Conservation (phyloP, 1,140 invertebrate genomes). For the Apocrypta bakeri region DNA sequence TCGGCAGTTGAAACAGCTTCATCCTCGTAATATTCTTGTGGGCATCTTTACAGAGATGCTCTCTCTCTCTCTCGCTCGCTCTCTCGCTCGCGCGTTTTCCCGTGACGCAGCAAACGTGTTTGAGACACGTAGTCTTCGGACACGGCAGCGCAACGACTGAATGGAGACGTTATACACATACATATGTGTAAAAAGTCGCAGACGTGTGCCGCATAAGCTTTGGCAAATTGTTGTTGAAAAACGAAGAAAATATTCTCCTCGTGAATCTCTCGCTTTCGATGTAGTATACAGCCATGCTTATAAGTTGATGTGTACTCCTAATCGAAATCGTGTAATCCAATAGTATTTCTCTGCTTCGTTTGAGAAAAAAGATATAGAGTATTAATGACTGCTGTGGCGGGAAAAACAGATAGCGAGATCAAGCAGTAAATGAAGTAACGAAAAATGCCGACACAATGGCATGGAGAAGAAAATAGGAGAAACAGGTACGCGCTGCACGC, state of each 20-base stretch:
- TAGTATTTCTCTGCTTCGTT: background rate
- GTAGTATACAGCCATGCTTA: too few relatives aligned
- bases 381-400: background rate
- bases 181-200: background rate
- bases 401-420: background rate
- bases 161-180: background rate
- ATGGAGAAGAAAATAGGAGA: background rate
- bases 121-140: background rate
- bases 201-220: background rate
- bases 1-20: conserved; percentile 13
- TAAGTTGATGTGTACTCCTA: too few relatives aligned
- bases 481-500: too few relatives aligned
- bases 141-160: background rate
- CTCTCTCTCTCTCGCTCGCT: background rate
- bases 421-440: background rate
- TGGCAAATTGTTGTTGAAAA: background rate
- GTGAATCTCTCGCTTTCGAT: background rate
- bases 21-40: conserved; percentile 4
- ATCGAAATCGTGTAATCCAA: background rate
- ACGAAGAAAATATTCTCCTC: background rate
- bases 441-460: too few relatives aligned
- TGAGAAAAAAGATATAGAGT: background rate
- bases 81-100: background rate
- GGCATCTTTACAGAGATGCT: background rate
- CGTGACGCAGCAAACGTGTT: background rate